Percentiles rank a stretch among this genome's conserved stretches.
phyloP scores from a whole-genome alignment of 1,140 invertebrate species.

The Tenebrio molitor region DNA sequence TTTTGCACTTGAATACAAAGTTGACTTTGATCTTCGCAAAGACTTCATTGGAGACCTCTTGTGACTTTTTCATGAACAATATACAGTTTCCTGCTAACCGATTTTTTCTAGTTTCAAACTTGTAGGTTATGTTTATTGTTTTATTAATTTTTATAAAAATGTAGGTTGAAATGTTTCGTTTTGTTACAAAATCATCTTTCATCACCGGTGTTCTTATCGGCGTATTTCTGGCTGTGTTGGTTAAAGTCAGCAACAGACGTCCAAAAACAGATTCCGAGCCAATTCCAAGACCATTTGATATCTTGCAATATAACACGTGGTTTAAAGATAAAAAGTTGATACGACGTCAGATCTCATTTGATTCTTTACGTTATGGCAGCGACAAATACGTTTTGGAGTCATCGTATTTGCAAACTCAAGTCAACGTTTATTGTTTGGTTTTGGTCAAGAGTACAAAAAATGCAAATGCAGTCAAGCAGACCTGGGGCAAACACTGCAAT shows the following conservation, averaged over 20 bases:
- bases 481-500: conserved; percentile 60
- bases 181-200: conserved; percentile 46
- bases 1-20: no score
- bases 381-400: conserved; percentile 53
- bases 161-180: conserved; percentile 50
- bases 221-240: conserved; percentile 36
- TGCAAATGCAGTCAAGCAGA: conserved; percentile 53
- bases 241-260: neutral
- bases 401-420: conserved; percentile 54
- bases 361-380: conserved; percentile 58
- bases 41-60: no score
- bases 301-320: conserved; percentile 55
- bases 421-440: conserved; percentile 58
- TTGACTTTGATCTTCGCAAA: no score
- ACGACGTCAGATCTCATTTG: conserved; percentile 49
- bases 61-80: no score
- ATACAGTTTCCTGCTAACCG: no score
- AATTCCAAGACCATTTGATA: neutral
- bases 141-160: conserved; percentile 3
- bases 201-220: no score
- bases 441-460: conserved; percentile 55
- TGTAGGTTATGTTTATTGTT: conserved; percentile 9
- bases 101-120: no score
- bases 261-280: neutral
- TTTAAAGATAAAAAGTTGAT: conserved; percentile 52